Base-by-base conservation (phyloP, 2,888 invertebrate genomes). In the Drosophila putrida region DNA sequence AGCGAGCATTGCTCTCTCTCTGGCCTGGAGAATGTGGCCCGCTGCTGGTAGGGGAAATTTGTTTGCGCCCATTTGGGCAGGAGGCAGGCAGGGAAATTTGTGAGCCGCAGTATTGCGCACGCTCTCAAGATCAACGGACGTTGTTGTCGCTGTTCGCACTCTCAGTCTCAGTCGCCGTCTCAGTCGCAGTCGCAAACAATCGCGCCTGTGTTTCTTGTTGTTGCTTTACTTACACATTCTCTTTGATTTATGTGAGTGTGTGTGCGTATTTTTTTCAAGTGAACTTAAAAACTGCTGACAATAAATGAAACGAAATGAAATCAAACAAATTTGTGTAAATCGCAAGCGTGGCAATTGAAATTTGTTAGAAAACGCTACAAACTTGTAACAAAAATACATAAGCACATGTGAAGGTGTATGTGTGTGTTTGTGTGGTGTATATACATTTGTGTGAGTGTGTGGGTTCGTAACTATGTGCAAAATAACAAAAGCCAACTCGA, bases 41-140 rank as follows among this genome's bases (percentile, higher is more conserved):
- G 8, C 31, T 6, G 8, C 8, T 31, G 31, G 31, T 9, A 31
- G 78, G 89, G 89, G 83, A 84, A 80, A 76, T 89, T 88, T 59
- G 33, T 43, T 58, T 41, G 55, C 33, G 47, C 55, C 20, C 20
- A 27, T 35, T n/a, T 50, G 47, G 8, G 41, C 38, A 47, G 79
- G 79, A 27, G 27, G 10, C 44, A 41, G 8, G 41, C 38, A 47
- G 79, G 79, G 76, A 75, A 70, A 75, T 76, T 78, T 43, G 44
- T 43, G 35, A 62, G 75, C 76, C 75, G 47, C 78, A 90, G 90
- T 89, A 71, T 81, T 75, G 78, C 69, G 77, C 80, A 82, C 70
- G 80, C 90, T 90, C 88, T 84, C 80, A 69, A 75, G 79, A 79
- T 78, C 77, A 85, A 80, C 84, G 81, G 90, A 90, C 90, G 90